Conservation (phyloP, 2,113 vertebrate genomes). For the Platichthys stellatus region DNA sequence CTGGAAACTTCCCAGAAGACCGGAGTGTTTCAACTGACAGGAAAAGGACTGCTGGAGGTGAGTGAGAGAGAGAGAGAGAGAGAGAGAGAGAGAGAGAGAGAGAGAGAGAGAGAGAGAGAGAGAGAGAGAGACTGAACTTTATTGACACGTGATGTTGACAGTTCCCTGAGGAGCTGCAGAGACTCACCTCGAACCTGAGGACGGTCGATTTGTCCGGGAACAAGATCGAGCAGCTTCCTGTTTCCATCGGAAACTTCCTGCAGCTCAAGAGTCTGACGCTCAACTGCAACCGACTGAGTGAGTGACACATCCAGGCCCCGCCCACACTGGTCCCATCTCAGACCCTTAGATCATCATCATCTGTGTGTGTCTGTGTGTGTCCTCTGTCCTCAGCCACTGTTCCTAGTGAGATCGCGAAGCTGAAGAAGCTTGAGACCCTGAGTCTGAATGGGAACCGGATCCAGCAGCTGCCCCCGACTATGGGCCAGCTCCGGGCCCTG, state of each 20-base stretch:
- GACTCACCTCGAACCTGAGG: conserved; percentile 89
- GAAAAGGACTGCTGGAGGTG: conserved; percentile 93
- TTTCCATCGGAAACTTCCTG: conserved; percentile 88
- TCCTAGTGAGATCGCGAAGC: conserved; percentile 89
- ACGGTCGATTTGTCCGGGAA: conserved; percentile 95
- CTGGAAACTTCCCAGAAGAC: conserved; percentile 98
- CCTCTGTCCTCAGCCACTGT: conserved; percentile 74
- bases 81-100: no score
- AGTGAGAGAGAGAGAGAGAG: not conserved
- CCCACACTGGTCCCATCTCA: not conserved
- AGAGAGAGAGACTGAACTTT: no score
- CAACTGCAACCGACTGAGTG: conserved; percentile 93
- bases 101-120: no score
- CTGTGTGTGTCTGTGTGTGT: not conserved
- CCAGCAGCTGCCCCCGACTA: conserved; percentile 82
- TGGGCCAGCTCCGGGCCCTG: conserved; percentile 90
- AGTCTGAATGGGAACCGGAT: conserved; percentile 90
- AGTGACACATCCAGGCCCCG: conserved; percentile 51
- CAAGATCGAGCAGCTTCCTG: conserved; percentile 90
- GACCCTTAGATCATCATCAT: no score
- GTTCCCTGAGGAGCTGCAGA: conserved; percentile 97
- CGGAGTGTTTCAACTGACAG: conserved; percentile 95
- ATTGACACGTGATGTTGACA: conserved; percentile 51
- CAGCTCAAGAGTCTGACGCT: conserved; percentile 92
- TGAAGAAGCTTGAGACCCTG: conserved; percentile 95